Evolutionary conservation across 53 echinoderm and acorn worm species (phyloP).

Genomic region (Echinometra lucunter): DNA sequence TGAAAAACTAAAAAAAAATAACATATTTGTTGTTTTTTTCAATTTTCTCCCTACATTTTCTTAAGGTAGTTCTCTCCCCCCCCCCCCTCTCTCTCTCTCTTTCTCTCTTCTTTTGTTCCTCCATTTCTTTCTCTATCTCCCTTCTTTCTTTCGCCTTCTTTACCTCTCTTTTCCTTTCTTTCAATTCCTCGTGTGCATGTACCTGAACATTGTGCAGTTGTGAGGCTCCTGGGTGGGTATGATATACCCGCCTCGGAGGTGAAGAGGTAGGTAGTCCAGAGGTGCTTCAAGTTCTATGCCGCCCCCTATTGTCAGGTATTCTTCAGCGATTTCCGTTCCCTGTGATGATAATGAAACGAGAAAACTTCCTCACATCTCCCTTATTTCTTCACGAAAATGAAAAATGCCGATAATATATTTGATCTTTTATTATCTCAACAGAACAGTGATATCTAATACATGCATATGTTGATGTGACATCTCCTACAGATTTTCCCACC

Average conservation of each 20-base stretch:
- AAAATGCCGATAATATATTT: too few relatives aligned
- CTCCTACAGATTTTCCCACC: too few relatives aligned
- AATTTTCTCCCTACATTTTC: too few relatives aligned
- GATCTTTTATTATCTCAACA: too few relatives aligned
- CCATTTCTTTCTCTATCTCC: neutral
- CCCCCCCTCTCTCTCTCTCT: too few relatives aligned
- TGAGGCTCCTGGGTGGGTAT: constrained; percentile 90
- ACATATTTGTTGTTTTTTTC: too few relatives aligned
- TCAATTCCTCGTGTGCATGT: neutral
- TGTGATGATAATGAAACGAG: neutral
- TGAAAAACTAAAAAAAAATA: too few relatives aligned
- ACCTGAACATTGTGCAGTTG: constrained; percentile 88
- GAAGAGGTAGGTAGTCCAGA: constrained; percentile 76
- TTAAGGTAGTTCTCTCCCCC: too few relatives aligned
- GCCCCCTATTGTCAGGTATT: constrained; percentile 8
- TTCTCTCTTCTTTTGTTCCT: neutral
- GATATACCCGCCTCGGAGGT: constrained; percentile 87
- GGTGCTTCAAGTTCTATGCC: constrained; percentile 72
- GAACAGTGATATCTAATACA: too few relatives aligned
- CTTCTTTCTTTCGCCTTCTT: neutral
- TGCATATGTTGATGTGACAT: too few relatives aligned
- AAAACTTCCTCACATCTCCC: too few relatives aligned
- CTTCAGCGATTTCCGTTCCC: constrained; percentile 59
- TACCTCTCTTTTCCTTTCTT: neutral
- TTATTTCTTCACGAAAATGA: too few relatives aligned